Evolutionary conservation across 1,140 invertebrate genomes (phyloP), one percentile per base, ranked within the genome.

Genomic region (Ceratina calcarata): DNA sequence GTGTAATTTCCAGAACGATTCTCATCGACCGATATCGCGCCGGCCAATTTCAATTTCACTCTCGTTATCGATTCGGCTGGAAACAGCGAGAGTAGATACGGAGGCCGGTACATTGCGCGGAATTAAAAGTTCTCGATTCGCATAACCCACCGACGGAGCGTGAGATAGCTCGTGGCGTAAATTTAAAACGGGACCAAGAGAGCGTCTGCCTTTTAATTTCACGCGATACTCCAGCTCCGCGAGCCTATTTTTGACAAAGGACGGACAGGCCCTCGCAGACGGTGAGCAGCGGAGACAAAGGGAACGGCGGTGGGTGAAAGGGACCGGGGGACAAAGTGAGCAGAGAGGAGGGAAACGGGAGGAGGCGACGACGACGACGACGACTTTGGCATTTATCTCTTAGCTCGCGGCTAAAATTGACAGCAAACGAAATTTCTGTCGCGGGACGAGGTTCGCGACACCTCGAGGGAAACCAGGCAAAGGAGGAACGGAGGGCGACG

Each of bases 371-470:
- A 81, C 55, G 69, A 45, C 15, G 58, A 4, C 27, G 57, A 70
- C 71, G 67, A 81, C 55, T 84, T 84, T 78, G 83, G 73, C 75
- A 86, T 82, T 86, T 85, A 86, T 77, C 67, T 60, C 73, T 86
- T 86, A 86, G 81, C 85, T 78, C 62, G 82, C 71, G 85, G 85
- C 78, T 86, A 86, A 86, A 81, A 87, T 83, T 87, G 85, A 84
- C 81, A 61, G 78, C 67, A 71, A 68, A 68, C 62, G 73, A 86
- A 87, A 86, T 86, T 87, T 86, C 74, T 81, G 78, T 61, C 32
- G 69, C 58, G 49, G 79, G 67, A 80, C 51, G 72, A 76, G 75
- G 66, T 57, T 61, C 62, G 76, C 74, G 79, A 85, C 83, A 85
- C 80, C 75, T 78, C 49, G 60, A 66, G 70, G 27, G 49, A 32